These are phyloP conservation scores for Himalopsyche anomala DNA, from an alignment of 2,888 invertebrate species.

Conservation along the genomic window DNA sequence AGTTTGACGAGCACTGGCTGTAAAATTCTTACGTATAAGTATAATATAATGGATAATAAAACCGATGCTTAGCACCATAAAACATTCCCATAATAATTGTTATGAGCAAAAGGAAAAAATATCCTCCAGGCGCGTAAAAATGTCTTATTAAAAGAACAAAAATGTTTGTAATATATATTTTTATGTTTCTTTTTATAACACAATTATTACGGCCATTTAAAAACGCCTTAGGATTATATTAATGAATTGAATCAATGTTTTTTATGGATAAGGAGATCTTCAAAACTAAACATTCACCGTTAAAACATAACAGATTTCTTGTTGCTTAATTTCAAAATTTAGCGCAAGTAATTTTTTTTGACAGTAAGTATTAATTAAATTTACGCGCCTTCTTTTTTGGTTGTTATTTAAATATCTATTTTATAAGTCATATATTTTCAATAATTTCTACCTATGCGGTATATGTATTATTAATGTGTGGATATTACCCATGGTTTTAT, in stretches of 20 bases:
- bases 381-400: too few relatives aligned
- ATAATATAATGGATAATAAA: slow-evolving; percentile 41
- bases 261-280: slow-evolving; percentile 3
- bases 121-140: slow-evolving; percentile 37
- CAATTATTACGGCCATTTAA: slow-evolving; percentile 28
- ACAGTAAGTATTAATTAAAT: too few relatives aligned
- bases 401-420: too few relatives aligned
- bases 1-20: neutral
- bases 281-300: neutral
- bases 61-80: slow-evolving; percentile 35
- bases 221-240: slow-evolving; percentile 13
- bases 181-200: slow-evolving; percentile 34
- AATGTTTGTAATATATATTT: slow-evolving; percentile 23
- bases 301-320: too few relatives aligned
- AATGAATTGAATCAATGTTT: slow-evolving; percentile 42
- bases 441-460: too few relatives aligned
- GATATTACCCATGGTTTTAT: too few relatives aligned
- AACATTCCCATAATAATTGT: slow-evolving; percentile 40
- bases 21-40: slow-evolving; percentile 17
- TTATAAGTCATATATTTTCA: too few relatives aligned
- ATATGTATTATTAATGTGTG: too few relatives aligned
- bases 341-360: too few relatives aligned
- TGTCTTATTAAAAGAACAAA: slow-evolving; percentile 42
- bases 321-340: too few relatives aligned
- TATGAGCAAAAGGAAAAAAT: slow-evolving; percentile 30